phyloP scores from a whole-genome alignment of 2,888 invertebrate species.

The Empis stercorea region DNA sequence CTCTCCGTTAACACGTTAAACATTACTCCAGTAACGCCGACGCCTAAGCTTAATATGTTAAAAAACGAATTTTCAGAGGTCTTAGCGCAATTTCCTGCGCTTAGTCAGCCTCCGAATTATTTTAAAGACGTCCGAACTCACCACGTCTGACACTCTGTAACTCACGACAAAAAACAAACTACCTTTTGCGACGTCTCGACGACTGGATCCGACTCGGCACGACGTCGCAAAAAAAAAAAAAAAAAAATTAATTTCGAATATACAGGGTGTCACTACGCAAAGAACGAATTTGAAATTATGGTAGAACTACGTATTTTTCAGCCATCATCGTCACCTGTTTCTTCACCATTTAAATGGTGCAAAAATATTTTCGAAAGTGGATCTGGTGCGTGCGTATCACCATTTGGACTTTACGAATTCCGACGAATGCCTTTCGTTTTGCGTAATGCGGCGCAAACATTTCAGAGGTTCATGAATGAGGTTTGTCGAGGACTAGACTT shows the following conservation, averaged over 20 bases:
- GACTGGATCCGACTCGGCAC: background rate
- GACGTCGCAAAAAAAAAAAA: no score
- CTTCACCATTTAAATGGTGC: background rate
- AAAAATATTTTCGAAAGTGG: constrained; percentile 2
- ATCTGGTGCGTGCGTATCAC: background rate
- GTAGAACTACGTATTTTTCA: constrained; percentile 5
- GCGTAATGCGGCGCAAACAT: background rate
- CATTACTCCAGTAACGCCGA: background rate
- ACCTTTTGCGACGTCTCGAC: background rate
- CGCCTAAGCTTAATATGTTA: background rate
- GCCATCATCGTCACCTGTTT: background rate
- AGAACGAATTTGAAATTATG: constrained; percentile 2
- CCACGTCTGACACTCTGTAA: background rate
- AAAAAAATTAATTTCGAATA: no score
- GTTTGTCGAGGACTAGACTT: background rate
- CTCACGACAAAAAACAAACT: background rate
- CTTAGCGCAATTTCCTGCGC: background rate
- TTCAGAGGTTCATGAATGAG: background rate
- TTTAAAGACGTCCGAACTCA: background rate
- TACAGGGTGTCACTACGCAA: no score
- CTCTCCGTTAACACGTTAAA: background rate
- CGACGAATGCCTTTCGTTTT: background rate
- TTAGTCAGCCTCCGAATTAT: background rate
- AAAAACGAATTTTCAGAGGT: background rate
- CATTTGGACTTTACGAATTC: background rate